phyloP scores from a whole-genome alignment of 2,113 vertebrate genomes.

The Solea senegalensis region DNA sequence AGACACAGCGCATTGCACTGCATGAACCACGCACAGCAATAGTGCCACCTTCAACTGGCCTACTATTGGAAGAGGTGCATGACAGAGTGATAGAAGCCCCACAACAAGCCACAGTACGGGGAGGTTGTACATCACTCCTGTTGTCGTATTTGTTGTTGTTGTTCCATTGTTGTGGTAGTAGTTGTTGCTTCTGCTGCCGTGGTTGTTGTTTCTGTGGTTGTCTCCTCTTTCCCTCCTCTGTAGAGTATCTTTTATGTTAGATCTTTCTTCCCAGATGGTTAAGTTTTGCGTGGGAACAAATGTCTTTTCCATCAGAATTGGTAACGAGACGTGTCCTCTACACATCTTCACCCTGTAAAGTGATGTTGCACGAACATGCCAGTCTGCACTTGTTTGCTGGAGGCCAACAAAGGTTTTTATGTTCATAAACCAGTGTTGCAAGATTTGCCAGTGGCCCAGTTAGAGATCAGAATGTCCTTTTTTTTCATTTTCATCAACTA shows the following conservation, averaged over 20 bases:
- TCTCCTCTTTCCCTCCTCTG: conserved; percentile 78
- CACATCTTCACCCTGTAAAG: conserved; percentile 55
- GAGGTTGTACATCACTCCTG: conserved; percentile 91
- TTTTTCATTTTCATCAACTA: too few species aligned
- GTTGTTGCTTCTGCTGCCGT: conserved; percentile 81
- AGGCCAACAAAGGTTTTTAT: conserved; percentile 46
- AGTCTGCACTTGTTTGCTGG: conserved; percentile 43
- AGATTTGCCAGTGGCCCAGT: too few species aligned
- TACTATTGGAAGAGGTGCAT: conserved; percentile 94
- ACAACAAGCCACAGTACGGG: conserved; percentile 98
- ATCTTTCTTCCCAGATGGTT: conserved; percentile 69
- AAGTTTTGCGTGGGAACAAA: conserved; percentile 72
- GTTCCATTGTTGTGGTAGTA: conserved; percentile 75
- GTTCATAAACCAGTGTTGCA: conserved; percentile 32
- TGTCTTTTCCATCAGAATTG: conserved; percentile 72
- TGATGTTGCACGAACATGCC: conserved; percentile 62
- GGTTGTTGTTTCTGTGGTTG: conserved; percentile 76
- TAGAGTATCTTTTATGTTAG: conserved; percentile 70
- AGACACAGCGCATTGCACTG: conserved; percentile 85
- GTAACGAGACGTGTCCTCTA: conserved; percentile 64
- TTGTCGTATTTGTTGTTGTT: conserved; percentile 81
- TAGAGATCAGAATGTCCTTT: too few species aligned
- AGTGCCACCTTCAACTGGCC: conserved; percentile 83
- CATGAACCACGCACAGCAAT: conserved; percentile 89
- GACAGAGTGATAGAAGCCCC: conserved; percentile 97